Conservation (phyloP, 2,113 vertebrate genomes). For the Progne subis region DNA sequence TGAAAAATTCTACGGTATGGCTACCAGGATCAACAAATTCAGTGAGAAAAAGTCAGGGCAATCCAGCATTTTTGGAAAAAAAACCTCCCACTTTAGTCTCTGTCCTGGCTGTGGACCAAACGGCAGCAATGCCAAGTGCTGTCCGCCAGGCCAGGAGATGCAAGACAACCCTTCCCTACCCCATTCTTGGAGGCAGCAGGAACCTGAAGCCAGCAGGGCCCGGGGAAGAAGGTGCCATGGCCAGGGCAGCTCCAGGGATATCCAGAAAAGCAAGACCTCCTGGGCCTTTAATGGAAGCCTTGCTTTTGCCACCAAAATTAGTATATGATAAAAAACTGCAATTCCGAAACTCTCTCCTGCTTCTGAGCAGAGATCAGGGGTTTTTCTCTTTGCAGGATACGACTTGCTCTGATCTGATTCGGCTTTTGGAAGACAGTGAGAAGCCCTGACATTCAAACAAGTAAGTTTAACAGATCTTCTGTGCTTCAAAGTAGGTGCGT, state of each 20-base stretch:
- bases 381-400: neutral
- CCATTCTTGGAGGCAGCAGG: neutral
- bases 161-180: neutral
- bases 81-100: neutral
- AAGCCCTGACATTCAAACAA: neutral
- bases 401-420: neutral
- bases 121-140: neutral
- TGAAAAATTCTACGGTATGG: neutral
- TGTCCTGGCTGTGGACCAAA: accelerated
- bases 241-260: neutral
- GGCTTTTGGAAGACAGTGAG: neutral
- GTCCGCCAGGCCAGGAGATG: neutral
- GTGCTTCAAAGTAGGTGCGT: neutral
- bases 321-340: neutral
- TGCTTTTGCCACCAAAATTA: neutral
- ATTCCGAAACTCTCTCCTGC: neutral
- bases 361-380: neutral
- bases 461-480: neutral
- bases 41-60: neutral
- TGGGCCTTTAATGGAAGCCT: neutral
- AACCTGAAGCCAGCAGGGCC: neutral
- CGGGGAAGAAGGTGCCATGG: neutral
- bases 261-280: accelerated
- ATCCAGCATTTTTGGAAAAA: neutral
- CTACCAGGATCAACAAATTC: neutral